Evolutionary conservation across 2,888 invertebrate species (phyloP).

Genomic region (Melinaea menophilus): DNA sequence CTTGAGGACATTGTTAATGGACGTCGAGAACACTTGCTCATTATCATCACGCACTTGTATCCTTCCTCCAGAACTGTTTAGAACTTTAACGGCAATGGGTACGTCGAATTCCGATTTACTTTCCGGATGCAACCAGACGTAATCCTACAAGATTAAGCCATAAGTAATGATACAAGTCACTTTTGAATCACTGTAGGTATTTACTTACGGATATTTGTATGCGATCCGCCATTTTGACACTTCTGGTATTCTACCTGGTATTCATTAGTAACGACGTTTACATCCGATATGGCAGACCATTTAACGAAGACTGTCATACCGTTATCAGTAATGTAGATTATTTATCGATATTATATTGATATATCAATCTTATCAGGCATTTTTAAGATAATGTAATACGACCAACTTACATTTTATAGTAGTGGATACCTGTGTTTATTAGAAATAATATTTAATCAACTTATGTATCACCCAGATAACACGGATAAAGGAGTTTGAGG

Average conservation of each 20-base stretch:
- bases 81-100: conserved; percentile 90
- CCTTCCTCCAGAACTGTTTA: conserved; percentile 85
- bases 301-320: conserved; percentile 47
- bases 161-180: neutral
- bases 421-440: conserved; percentile 10
- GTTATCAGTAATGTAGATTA: conserved; percentile 57
- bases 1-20: conserved; percentile 80
- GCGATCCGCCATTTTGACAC: conserved; percentile 56
- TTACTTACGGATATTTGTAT: conserved; percentile 62
- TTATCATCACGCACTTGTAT: conserved; percentile 91
- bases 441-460: conserved; percentile 10
- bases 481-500: conserved; percentile 5
- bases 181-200: neutral
- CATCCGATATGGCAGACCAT: conserved; percentile 41
- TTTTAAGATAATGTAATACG: conserved; percentile 48
- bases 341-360: conserved; percentile 58
- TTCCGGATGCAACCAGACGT: conserved; percentile 91
- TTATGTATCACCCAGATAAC: conserved; percentile 3
- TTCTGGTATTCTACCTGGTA: conserved; percentile 54
- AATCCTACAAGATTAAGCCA: conserved; percentile 73
- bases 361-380: conserved; percentile 35
- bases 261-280: conserved; percentile 38
- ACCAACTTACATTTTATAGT: conserved; percentile 19
- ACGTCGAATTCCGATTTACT: conserved; percentile 87
- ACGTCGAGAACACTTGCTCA: conserved; percentile 82